These are phyloP conservation scores for Idaea straminata DNA, from an alignment of 2,888 invertebrate species.

Conservation along the genomic window DNA sequence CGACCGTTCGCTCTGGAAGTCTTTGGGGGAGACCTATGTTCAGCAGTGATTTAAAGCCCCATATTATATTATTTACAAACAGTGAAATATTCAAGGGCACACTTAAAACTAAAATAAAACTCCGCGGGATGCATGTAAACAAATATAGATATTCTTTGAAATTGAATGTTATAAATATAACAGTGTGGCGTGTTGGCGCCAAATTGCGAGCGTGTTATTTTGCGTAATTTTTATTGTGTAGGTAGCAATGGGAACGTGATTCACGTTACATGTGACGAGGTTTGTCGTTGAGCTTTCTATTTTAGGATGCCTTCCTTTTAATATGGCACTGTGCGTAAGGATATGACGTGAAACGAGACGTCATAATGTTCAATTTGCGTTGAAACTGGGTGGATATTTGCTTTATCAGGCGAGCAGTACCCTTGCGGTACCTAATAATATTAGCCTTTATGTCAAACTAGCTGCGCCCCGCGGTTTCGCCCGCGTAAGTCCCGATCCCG, in stretches of 20 bases:
- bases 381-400: slow-evolving; percentile 4
- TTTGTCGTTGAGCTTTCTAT: neutral
- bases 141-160: slow-evolving; percentile 60
- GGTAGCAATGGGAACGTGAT: neutral
- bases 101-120: slow-evolving; percentile 34
- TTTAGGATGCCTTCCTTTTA: neutral
- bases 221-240: slow-evolving; percentile 27
- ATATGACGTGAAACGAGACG: neutral
- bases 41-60: too few species aligned
- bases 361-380: neutral
- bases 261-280: neutral
- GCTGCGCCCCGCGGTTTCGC: too few species aligned
- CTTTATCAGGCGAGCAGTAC: too few species aligned
- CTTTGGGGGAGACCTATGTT: too few species aligned
- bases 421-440: too few species aligned
- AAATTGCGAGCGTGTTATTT: slow-evolving; percentile 32
- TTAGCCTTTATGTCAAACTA: too few species aligned
- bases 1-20: too few species aligned
- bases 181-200: neutral
- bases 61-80: too few species aligned
- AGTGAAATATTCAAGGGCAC: slow-evolving; percentile 40
- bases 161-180: slow-evolving; percentile 12
- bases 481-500: too few species aligned
- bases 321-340: neutral
- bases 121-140: slow-evolving; percentile 45